Base-by-base conservation (phyloP, 2,888 invertebrate species). In the Oscheius sp. region DNA sequence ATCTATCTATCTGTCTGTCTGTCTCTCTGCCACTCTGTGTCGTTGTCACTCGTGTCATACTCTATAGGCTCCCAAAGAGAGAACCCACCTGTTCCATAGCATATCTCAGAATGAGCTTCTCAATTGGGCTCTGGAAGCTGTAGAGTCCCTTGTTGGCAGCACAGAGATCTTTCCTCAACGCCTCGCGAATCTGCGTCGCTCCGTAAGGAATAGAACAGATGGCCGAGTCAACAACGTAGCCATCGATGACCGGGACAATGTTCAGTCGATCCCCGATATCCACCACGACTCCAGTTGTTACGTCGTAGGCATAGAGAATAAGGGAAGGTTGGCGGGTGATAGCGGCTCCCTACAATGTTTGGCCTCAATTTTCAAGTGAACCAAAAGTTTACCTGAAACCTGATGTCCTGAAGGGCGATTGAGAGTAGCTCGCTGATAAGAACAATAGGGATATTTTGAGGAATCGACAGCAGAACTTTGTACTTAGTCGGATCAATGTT, bases 211-310 rank as follows among this genome's bases (percentile, higher is more conserved):
- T 90, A n/a, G 91, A 89, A 13, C 91, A 90, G 32, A 92, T 90
- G 11, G 92, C 92, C 53, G 90, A 90, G 78, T 92, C 91, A 32
- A 91, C 90, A 33, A 91, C 90, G 77, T 91, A 91, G 60, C 92
- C 92, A 86, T 92, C 92, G 83, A 91, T 91, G 53, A 92, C 90
- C 33, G 92, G 92, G 51, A 92, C 89, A 51, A 92, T 91, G 79
- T 92, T 92, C 73, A 92, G 89, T 75, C 92, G 87, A 78, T 92
- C 92, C 37, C 92, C 92, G 66, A 92, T 90, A 85, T 92, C 92
- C 29, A 92, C 92, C 47, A 92, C 91, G 65, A 92, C 91, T 32
- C 92, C 92, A 9, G 92, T 92, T 2, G 91, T 91, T 35, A 91
- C 90, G 75, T 91, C 91, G 87, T 92, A 92, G 1, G 92, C 91